Base-by-base conservation (phyloP, 2,888 invertebrate genomes). In the Cheilosia variabilis region DNA sequence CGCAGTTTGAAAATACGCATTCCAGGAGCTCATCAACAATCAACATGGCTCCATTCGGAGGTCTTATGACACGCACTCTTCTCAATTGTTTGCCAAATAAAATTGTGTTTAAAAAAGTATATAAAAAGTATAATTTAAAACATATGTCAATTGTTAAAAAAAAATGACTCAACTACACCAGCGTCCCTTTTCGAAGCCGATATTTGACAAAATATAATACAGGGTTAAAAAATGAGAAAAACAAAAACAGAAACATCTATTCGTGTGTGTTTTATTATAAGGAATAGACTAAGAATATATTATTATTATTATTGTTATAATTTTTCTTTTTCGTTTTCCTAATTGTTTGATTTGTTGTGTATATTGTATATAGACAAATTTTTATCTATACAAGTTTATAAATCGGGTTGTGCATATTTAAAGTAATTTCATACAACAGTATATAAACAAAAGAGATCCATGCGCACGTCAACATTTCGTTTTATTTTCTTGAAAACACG, bases 361-460 rank as follows among this genome's bases (percentile, higher is more conserved):
- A 45, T 52, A 69, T 50, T 65, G 50, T 72, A 69, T 37, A 47
- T 83, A 72, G 57, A 37, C 17, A 53, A 10, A 43, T 9, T 19
- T 68, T 31, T 63, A 66, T 68, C 37, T 73, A 69, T 73, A 73
- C 79, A 62, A 62, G 37, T 68, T 55, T 66, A 72, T 68, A 69
- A 79, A 69, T 75, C 69, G 78, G 84, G 79, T 80, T 84, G 84
- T 84, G 84, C 75, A 73, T 84, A n/a, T 79, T 58, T 62, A 17
- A 53, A 60, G 50, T 50, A 65, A 63, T 63, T 77, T 45, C 62
- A 55, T 22, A 24, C 45, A 19, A 41, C 53, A 31, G 22, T 34
- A 6, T 6, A 63, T 4, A 17, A 45, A 19, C 9, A 19, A 45
- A 34, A 57, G 19, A 57, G 17, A 47, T 22, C 13, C 45, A 69